These are phyloP conservation scores for Furnarius figulus DNA, from an alignment of 2,113 vertebrate genomes.

Conservation along the genomic window DNA sequence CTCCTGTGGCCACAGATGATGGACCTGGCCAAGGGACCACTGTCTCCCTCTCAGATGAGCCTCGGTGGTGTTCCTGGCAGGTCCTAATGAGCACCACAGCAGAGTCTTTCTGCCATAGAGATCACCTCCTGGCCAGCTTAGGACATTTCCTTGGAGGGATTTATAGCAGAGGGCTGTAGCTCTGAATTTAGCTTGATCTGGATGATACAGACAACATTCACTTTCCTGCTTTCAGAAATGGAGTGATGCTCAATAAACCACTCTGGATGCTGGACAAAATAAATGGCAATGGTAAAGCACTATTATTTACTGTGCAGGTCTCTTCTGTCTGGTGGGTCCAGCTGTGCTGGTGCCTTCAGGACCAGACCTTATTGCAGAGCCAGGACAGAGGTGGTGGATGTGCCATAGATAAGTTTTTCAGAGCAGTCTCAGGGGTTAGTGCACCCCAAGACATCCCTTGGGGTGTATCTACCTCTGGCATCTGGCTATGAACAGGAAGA, in stretches of 20 bases:
- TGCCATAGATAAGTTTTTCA: not conserved
- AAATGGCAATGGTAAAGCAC: not conserved
- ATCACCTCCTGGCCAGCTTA: not conserved
- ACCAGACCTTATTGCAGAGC: not conserved
- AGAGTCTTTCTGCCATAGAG: not conserved
- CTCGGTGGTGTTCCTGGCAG: not conserved
- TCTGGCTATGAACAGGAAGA: accelerated
- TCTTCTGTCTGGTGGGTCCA: not conserved
- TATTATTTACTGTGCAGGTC: not conserved
- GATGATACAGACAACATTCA: not conserved
- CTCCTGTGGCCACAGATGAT: not conserved
- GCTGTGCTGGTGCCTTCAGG: not conserved
- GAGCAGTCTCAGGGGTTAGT: not conserved
- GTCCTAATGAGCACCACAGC: not conserved
- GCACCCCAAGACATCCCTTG: too few relatives aligned
- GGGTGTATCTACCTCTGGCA: not conserved
- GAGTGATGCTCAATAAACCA: not conserved
- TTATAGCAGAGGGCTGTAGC: not conserved
- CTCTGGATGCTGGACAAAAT: not conserved
- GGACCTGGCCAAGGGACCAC: not conserved
- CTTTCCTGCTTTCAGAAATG: not conserved
- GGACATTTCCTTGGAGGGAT: not conserved
- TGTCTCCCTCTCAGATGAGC: not conserved
- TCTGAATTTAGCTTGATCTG: not conserved
- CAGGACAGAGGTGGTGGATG: not conserved